These are phyloP conservation scores for Liasis olivaceus DNA, from an alignment of 2,797 vertebrate genomes.

Conservation along the genomic window DNA sequence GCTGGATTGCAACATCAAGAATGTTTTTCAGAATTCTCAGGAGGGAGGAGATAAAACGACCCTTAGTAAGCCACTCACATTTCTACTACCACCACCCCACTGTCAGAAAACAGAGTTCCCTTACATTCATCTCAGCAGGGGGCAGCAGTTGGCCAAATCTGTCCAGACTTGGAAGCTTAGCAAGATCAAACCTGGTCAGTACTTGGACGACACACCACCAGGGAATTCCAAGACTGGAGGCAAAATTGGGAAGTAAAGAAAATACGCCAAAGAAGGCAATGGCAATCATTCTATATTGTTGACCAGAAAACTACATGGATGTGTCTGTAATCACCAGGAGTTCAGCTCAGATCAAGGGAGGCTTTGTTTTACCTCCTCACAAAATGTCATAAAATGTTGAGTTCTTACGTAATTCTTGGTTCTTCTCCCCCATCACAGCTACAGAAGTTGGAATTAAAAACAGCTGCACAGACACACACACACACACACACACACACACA, in stretches of 20 bases:
- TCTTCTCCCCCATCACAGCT: background rate
- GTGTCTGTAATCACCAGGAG: background rate
- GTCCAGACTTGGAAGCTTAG: background rate
- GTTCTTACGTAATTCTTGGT: background rate
- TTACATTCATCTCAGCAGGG: background rate
- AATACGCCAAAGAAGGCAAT: background rate
- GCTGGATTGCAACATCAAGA: background rate
- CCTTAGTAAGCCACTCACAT: background rate
- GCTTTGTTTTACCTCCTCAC: background rate
- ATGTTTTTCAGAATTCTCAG: background rate
- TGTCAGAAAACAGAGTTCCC: background rate
- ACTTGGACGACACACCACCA: background rate
- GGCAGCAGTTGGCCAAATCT: background rate
- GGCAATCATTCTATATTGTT: background rate
- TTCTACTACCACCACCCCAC: background rate
- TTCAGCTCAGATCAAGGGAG: background rate
- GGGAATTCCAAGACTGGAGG: background rate
- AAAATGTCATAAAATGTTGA: background rate
- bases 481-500: background rate
- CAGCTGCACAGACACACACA: background rate
- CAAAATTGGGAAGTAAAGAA: background rate
- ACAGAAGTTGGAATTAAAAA: slow-evolving; percentile 28
- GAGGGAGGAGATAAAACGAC: background rate
- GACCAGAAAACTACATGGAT: background rate
- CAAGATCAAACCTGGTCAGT: background rate